Evolutionary conservation across 2,888 invertebrate species (phyloP), one percentile per base, ranked within the genome.

Genomic region (Dione juno): DNA sequence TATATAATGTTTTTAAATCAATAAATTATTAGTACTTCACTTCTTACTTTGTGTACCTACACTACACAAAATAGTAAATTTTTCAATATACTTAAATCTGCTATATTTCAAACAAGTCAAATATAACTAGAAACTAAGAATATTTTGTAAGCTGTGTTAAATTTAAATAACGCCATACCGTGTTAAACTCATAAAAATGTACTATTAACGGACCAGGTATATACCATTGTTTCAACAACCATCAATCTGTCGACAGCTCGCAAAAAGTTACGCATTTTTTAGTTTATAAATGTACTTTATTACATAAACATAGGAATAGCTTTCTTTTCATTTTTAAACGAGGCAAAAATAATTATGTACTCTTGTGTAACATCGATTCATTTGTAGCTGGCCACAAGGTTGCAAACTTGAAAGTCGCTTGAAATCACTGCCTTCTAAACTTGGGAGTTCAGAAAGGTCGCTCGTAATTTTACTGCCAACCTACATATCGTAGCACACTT

Each of bases 201-300:
- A 50, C 16, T 63, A 43, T 59, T 41, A 64, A 64, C 40, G 52
- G 14, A 19, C 40, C 52, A 64, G 52, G 37, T 50, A 64, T n/a
- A 40, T 50, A 50, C 64, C 64, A 64, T 64, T 64, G 64, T 64
- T 64, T 40, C 37, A 52, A 67, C 58, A 48, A 14, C 52, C 71
- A 71, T 67, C 57, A 48, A 67, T 67, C 71, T 53, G 16, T 68
- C 67, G 35, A 43, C 50, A 41, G 58, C 40, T 19, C 52, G 43
- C 35, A 41, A 67, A 28, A 50, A 41, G 43, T 61, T 67, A 64
- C 64, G 64, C 64, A 50, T 64, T 64, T 37, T 48, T 50, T 48
- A 64, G 40, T 37, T 61, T 61, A 61, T 45, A 61, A 61, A 61
- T n/a, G 10, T 57, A 40, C 37, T 61, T 61, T 61, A 61, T 61